Evolutionary conservation across 2,113 vertebrate species (phyloP).

Genomic region (Coracopsis vasa): DNA sequence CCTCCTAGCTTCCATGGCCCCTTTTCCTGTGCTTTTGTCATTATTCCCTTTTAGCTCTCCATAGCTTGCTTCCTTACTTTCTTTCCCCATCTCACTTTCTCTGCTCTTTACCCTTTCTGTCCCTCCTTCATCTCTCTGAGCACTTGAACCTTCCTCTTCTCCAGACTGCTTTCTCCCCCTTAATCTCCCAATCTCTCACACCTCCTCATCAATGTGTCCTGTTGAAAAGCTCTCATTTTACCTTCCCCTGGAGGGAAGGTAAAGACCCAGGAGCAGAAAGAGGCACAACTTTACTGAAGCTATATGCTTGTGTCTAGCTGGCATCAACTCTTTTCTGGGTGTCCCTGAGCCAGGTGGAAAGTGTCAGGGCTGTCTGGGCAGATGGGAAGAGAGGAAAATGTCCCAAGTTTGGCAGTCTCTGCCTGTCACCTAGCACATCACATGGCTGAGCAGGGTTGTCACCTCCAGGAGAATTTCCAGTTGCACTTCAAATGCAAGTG

Average conservation of each 20-base stretch:
- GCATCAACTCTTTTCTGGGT: neutral
- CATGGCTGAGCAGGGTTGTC: neutral
- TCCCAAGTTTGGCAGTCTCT: neutral
- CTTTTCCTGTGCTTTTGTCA: neutral
- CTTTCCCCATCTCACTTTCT: neutral
- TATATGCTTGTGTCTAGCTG: neutral
- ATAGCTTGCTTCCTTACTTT: neutral
- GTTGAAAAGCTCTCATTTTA: neutral
- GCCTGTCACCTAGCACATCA: neutral
- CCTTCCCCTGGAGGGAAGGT: neutral
- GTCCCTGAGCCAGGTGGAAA: neutral
- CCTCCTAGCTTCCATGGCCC: neutral
- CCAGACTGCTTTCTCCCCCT: neutral
- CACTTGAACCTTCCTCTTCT: neutral
- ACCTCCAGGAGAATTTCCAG: neutral
- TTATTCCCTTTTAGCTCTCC: neutral
- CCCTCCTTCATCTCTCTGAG: neutral
- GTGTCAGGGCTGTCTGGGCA: neutral
- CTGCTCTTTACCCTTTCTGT: neutral
- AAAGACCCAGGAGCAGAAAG: neutral
- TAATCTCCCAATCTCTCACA: neutral
- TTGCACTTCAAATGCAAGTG: neutral
- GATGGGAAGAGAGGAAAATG: neutral
- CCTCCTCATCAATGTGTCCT: neutral
- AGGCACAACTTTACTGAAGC: neutral